A percentile compares a stretch with the other conserved stretches of the same genome.
Evolutionary conservation across 2,113 vertebrate species (phyloP).

Genomic region (Azemiops feae): DNA sequence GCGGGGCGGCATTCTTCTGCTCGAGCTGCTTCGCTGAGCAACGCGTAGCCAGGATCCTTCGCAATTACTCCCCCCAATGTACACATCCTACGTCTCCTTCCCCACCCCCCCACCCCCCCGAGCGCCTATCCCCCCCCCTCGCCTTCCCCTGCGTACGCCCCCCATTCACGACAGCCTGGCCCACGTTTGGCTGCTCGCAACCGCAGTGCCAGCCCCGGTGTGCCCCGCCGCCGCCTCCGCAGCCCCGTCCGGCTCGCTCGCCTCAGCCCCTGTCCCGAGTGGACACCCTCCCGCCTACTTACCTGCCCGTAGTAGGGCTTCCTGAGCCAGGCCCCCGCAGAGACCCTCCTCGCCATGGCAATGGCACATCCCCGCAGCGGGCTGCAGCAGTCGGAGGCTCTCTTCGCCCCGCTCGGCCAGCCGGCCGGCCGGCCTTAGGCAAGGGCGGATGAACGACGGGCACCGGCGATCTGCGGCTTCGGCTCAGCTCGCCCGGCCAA

Average conservation of each 20-base stretch:
- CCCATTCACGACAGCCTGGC: neutral
- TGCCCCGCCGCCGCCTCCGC: neutral
- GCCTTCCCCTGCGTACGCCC: neutral
- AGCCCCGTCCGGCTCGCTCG: neutral
- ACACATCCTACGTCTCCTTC: neutral
- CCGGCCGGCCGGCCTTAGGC: conserved; percentile 35
- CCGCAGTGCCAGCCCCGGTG: neutral
- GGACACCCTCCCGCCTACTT: conserved; percentile 40
- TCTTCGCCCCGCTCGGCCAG: neutral
- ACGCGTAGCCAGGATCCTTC: neutral
- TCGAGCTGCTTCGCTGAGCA: neutral
- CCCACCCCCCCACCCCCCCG: no score
- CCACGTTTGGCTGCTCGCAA: neutral
- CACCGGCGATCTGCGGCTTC: neutral
- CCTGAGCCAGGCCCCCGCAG: conserved; percentile 82
- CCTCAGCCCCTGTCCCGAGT: neutral
- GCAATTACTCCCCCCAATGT: neutral
- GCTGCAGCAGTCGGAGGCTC: conserved; percentile 44
- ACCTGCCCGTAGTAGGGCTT: conserved; percentile 83
- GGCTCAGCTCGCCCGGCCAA: neutral
- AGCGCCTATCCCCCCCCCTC: neutral
- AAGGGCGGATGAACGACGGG: conserved; percentile 6
- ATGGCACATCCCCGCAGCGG: conserved; percentile 80
- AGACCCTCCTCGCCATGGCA: conserved; percentile 86
- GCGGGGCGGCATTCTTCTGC: neutral